Conservation (phyloP, 2,797 vertebrate species). For the Pipistrellus pygmaeus region DNA sequence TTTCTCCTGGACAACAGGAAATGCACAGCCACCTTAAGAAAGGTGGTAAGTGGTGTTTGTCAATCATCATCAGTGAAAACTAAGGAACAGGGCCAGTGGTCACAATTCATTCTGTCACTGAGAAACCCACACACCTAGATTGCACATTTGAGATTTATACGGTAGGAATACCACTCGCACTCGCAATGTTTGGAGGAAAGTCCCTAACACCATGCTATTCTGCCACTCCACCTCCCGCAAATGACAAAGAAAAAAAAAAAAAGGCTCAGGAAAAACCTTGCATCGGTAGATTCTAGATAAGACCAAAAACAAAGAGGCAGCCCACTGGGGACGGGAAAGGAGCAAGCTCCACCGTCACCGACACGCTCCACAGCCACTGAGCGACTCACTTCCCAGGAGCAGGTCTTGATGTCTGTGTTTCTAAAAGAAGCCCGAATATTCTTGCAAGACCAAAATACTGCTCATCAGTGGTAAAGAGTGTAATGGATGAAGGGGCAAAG, state of each 20-base stretch:
- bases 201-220: neutral
- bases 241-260: neutral
- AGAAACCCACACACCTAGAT: neutral
- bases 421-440: neutral
- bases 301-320: neutral
- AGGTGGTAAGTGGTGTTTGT: neutral
- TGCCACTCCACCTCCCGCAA: neutral
- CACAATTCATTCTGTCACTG: neutral
- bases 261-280: neutral
- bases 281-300: neutral
- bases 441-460: constrained; percentile 51
- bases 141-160: neutral
- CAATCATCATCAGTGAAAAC: neutral
- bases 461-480: neutral
- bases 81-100: neutral
- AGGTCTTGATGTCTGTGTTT: neutral
- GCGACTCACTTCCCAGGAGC: neutral
- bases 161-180: neutral
- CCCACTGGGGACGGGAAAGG: neutral
- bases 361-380: rapidly evolving
- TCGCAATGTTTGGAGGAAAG: neutral
- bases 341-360: neutral
- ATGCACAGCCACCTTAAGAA: neutral
- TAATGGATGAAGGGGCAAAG: constrained; percentile 34
- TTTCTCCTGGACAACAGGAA: neutral